Evolutionary conservation across 1,140 invertebrate species (phyloP).

Genomic region (Platyscapa corneri): DNA sequence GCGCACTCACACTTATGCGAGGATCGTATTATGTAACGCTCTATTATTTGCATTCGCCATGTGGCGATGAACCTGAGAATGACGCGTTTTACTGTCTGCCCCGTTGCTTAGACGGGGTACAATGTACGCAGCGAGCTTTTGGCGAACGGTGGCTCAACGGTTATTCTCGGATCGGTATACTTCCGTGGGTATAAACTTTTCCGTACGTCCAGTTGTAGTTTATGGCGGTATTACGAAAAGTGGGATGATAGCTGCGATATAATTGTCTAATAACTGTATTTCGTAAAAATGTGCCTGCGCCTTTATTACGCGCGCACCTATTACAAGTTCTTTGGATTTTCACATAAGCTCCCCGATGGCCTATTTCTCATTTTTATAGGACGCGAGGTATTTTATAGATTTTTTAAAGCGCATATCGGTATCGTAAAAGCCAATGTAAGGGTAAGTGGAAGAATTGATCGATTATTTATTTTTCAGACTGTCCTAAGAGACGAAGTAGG

Average conservation of each 20-base stretch:
- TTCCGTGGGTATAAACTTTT: constrained; percentile 31
- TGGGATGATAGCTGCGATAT: background rate
- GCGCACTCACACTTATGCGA: background rate
- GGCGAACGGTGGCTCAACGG: background rate
- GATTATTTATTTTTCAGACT: too few relatives aligned
- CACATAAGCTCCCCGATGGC: too few relatives aligned
- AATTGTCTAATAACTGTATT: constrained; percentile 40
- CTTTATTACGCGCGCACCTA: background rate
- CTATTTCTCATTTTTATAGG: too few relatives aligned
- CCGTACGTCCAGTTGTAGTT: constrained; percentile 1
- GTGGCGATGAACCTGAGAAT: background rate
- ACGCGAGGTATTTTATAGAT: too few relatives aligned
- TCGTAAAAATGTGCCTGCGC: background rate
- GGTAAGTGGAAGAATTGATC: too few relatives aligned
- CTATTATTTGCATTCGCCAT: constrained; percentile 19
- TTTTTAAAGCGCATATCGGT: too few relatives aligned
- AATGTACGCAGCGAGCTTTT: background rate
- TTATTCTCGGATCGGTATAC: background rate
- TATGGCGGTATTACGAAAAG: constrained; percentile 19
- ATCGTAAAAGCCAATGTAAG: too few relatives aligned
- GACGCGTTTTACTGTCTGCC: background rate
- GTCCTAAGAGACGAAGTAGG: too few relatives aligned
- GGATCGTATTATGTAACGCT: background rate
- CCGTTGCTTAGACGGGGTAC: background rate
- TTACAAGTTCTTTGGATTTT: too few relatives aligned